Evolutionary conservation across 2,888 invertebrate genomes (phyloP), one percentile per base, ranked within the genome.

Genomic region (Heteropelma amictum): DNA sequence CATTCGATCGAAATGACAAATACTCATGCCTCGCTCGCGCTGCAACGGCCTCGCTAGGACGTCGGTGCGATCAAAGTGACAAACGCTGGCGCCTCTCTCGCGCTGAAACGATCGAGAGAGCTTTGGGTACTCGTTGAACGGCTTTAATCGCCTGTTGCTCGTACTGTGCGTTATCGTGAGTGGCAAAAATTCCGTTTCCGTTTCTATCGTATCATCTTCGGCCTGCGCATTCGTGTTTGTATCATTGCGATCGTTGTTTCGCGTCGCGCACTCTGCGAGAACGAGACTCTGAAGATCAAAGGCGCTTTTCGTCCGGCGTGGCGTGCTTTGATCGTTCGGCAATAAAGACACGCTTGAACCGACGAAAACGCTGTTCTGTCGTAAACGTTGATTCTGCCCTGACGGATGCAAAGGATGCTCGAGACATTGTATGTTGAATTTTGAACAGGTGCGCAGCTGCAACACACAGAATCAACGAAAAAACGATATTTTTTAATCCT

Each of bases 331-430:
- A 33, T 76, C 69, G 72, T 92, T 92, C 10, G 94, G 93, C 76
- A 94, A 92, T 65, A 94, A 90, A 0, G 92, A 91, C 81, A 93
- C 91, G 78, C 93, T 92, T 33, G 92, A 91, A 71, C 95, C 94
- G 30, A 96, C 96, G 90, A 97, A 96, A 12, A 97, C 96, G 2
- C 96, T 96, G 90, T 96, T 96, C 90, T 96, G 94, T 8, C 94
- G 90, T 0, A 92, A 93, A 17, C 94, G 89, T 42, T 88, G 75
- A 54, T 70, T 63, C 14, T 56, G 69, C 1, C 89, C 80, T 84
- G 90, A 75, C 86, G 89, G 69, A 89, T 83, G 81, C 83, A 90
- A 60, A 84, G 82, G 85, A 71, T 91, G 91, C 63, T 91, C 91
- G 83, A 93, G 90, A 82, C 93, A 93, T 82, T 93, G 93, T 63